phyloP scores from a whole-genome alignment of 2,113 vertebrate species.

The Nipponia nippon region DNA sequence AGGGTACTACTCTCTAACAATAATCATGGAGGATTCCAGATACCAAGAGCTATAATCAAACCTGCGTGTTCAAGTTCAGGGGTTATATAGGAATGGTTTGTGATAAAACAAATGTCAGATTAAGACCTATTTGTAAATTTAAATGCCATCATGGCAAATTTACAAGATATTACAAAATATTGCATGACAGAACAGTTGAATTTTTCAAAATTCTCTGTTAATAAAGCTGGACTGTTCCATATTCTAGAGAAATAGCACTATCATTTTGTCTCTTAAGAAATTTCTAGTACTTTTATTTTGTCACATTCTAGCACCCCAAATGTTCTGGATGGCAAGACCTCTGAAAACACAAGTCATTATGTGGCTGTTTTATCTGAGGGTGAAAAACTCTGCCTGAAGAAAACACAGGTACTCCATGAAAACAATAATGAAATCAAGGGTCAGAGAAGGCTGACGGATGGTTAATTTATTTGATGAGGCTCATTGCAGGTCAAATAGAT shows the following conservation, averaged over 20 bases:
- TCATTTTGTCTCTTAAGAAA: not conserved
- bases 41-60: not conserved
- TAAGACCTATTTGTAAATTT: not conserved
- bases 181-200: not conserved
- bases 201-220: not conserved
- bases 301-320: not conserved
- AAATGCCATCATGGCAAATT: not conserved
- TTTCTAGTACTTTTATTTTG: not conserved
- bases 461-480: not conserved
- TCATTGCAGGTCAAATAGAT: not conserved
- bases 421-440: not conserved
- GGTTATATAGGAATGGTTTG: not conserved
- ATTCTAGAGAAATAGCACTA: not conserved
- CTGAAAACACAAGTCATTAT: not conserved
- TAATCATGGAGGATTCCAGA: not conserved
- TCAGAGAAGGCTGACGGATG: not conserved
- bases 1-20: not conserved
- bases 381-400: not conserved
- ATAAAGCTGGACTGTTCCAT: not conserved
- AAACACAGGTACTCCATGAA: not conserved
- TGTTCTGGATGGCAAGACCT: not conserved
- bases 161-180: not conserved
- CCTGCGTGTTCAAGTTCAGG: not conserved
- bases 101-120: not conserved
- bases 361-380: not conserved